Base-by-base conservation (phyloP, 2,888 invertebrate genomes). In the Dolichomitus sp. region DNA sequence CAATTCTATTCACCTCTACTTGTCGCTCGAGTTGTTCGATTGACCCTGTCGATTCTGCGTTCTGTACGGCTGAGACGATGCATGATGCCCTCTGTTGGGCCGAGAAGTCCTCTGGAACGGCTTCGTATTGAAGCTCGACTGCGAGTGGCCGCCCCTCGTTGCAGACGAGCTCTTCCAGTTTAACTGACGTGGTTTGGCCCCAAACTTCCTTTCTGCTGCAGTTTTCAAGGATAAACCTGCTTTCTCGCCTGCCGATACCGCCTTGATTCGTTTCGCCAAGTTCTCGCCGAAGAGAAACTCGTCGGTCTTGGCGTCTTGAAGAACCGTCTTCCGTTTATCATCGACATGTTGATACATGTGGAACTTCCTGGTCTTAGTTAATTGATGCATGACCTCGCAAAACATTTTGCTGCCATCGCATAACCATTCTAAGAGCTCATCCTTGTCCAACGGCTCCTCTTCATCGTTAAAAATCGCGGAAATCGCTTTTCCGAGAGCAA, bases 371-470 rank as follows among this genome's bases (percentile, higher is more conserved):
- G 77, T 50, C 17, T 59, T 73, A 9, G 73, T 57, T 14, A 77
- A 40, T 63, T 73, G 73, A 42, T 42, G 57, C 12, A 48, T 66
- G 9, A n/a, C n/a, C n/a, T n/a, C n/a, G n/a, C n/a, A n/a, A n/a
- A n/a, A n/a, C n/a, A n/a, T 30, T 30, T 30, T 54, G n/a, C 76
- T 76, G 1, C 76, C 54, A 14, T 81, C 78, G 12, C 73, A 68
- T 7, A 81, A 12, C 23, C 19, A 52, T 6, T 73, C 37, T 9
- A 78, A 19, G 1, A 82, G 50, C 1, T 54, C 14, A 4, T 78
- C 40, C 40, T 42, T 78, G 19, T 69, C 78, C 5, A 78, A 14
- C 5, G 59, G 42, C 19, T 74, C 65, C n/a, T 54, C 37, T n/a
- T 42, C 65, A 30, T 77, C 77, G 12, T 77, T 70, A n/a, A 77